These are phyloP conservation scores for Clarias pachynema DNA, from an alignment of 2,797 vertebrate species.

Conservation along the genomic window DNA sequence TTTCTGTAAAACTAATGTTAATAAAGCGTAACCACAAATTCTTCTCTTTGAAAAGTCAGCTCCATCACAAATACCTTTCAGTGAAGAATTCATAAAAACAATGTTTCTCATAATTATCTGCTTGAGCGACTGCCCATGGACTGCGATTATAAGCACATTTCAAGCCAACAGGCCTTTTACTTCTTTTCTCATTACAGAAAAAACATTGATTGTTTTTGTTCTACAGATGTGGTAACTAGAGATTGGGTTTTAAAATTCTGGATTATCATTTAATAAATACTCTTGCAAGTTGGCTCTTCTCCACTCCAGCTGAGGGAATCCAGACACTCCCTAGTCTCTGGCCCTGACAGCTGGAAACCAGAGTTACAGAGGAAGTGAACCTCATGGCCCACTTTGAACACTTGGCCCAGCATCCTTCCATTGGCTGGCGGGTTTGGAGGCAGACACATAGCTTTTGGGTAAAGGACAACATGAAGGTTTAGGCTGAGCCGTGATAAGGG, in stretches of 20 bases:
- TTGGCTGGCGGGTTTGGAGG: slow-evolving; percentile 69
- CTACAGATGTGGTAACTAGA: slow-evolving; percentile 18
- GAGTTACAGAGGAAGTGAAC: slow-evolving; percentile 80
- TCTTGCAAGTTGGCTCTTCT: slow-evolving; percentile 77
- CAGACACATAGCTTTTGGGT: slow-evolving; percentile 71
- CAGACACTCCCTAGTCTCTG: slow-evolving; percentile 76
- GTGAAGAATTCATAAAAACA: slow-evolving; percentile 13
- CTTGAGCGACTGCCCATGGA: background rate
- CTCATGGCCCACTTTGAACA: slow-evolving; percentile 74
- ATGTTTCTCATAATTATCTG: background rate
- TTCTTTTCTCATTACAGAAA: slow-evolving; percentile 21
- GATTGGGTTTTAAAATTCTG: slow-evolving; percentile 6
- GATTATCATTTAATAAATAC: slow-evolving; percentile 64
- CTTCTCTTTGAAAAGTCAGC: background rate
- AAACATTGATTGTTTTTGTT: background rate
- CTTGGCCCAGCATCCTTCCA: slow-evolving; percentile 77
- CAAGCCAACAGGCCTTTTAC: background rate
- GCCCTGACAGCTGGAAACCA: slow-evolving; percentile 79
- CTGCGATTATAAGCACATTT: background rate
- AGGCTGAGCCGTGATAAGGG: background rate
- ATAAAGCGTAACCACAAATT: background rate
- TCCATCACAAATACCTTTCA: background rate
- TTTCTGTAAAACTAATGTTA: background rate
- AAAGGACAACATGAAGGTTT: slow-evolving; percentile 20
- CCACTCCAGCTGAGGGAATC: slow-evolving; percentile 81